Evolutionary conservation across 2,888 invertebrate genomes (phyloP).

Genomic region (Drosophila aldrichi): DNA sequence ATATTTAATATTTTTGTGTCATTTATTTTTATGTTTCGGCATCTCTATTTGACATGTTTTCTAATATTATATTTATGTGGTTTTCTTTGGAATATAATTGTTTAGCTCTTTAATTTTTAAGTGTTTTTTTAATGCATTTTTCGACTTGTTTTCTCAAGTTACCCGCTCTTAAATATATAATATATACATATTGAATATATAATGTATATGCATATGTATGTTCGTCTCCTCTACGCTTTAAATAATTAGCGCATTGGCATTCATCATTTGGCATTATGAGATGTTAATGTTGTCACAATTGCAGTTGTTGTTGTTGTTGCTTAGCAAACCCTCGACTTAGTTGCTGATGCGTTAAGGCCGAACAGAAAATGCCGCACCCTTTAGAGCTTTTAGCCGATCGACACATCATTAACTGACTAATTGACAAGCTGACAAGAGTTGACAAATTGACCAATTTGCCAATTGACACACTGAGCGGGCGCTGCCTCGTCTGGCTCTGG

Average conservation of each 20-base stretch:
- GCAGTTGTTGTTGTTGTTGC: slow-evolving; percentile 18
- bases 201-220: no score
- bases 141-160: not conserved
- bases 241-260: slow-evolving; percentile 27
- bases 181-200: not conserved
- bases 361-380: slow-evolving; percentile 44
- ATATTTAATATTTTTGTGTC: not conserved
- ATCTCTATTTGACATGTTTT: not conserved
- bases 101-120: not conserved
- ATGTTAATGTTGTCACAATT: slow-evolving; percentile 9
- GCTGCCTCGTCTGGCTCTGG: not conserved
- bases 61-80: not conserved
- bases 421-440: slow-evolving; percentile 13
- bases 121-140: slow-evolving; percentile 3
- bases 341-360: slow-evolving; percentile 33
- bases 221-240: not conserved
- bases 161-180: not conserved
- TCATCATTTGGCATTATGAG: slow-evolving; percentile 34
- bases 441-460: slow-evolving; percentile 4
- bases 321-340: slow-evolving; percentile 38
- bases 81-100: slow-evolving; percentile 3
- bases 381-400: slow-evolving; percentile 52
- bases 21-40: not conserved
- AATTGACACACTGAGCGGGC: not conserved
- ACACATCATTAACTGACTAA: slow-evolving; percentile 29